Evolutionary conservation across 2,113 vertebrate species (phyloP).

Genomic region (Gavialis gangeticus): DNA sequence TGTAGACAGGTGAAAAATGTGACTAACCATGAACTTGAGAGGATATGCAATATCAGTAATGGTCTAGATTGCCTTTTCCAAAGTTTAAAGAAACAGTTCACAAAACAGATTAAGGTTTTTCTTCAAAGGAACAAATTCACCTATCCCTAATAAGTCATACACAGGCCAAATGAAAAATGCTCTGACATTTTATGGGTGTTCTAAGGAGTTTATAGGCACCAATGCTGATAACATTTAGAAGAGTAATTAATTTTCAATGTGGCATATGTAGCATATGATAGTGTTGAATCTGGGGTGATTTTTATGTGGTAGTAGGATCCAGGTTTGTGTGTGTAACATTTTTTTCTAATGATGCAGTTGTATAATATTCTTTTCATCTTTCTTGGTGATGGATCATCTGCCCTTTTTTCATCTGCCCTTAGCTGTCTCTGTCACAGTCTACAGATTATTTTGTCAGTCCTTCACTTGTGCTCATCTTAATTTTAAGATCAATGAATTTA

Average conservation of each 20-base stretch:
- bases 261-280: background rate
- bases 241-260: background rate
- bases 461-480: slow-evolving; percentile 61
- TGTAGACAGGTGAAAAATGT: background rate
- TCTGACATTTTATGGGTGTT: too few relatives aligned
- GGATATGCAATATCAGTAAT: background rate
- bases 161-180: background rate
- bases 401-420: background rate
- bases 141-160: background rate
- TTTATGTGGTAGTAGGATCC: background rate
- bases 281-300: background rate
- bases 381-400: background rate
- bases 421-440: background rate
- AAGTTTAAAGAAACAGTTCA: background rate
- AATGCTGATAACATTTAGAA: background rate
- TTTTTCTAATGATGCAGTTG: background rate
- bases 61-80: background rate
- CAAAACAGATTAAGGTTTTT: background rate
- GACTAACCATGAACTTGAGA: background rate
- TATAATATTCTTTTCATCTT: background rate
- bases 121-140: background rate
- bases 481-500: slow-evolving; percentile 74
- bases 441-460: slow-evolving; percentile 55
- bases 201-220: background rate
- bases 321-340: background rate